Evolutionary conservation across 30 jellyfish, hydroid and myxozoan species (phyloP).

Genomic region (Phacellophora camtschatica): DNA sequence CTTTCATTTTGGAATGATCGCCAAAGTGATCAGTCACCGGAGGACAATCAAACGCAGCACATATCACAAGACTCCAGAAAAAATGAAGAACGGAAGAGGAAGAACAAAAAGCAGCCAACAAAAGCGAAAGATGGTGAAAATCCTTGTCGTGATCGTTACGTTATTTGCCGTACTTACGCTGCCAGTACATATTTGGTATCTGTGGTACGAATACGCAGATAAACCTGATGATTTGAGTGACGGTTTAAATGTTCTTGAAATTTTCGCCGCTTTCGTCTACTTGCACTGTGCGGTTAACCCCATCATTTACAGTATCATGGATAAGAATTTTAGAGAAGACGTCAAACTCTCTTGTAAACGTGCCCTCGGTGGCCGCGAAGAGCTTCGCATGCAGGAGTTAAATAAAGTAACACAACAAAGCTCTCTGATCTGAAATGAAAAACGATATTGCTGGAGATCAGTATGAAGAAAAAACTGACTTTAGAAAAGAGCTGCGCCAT

Average conservation of each 20-base stretch:
- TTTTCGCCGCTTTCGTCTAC: slow-evolving; percentile 73
- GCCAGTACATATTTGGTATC: slow-evolving; percentile 74
- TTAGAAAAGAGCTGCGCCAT: too few relatives aligned
- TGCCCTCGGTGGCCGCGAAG: slow-evolving; percentile 1
- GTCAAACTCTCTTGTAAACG: background rate
- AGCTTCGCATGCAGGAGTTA: slow-evolving; percentile 22
- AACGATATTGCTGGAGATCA: too few relatives aligned
- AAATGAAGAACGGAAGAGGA: background rate
- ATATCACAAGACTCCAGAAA: background rate
- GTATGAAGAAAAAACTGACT: too few relatives aligned
- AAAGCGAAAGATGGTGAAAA: slow-evolving; percentile 65
- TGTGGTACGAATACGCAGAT: slow-evolving; percentile 69
- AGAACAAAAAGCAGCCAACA: background rate
- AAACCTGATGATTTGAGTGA: slow-evolving; percentile 8
- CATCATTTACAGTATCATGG: slow-evolving; percentile 76
- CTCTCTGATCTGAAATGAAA: too few relatives aligned
- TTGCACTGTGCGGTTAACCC: slow-evolving; percentile 77
- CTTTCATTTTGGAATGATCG: slow-evolving; percentile 56
- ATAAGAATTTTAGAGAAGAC: slow-evolving; percentile 56
- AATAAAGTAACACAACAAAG: slow-evolving; percentile 54
- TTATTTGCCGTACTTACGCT: slow-evolving; percentile 71
- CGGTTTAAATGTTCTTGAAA: slow-evolving; percentile 39
- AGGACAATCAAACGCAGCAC: slow-evolving; percentile 48
- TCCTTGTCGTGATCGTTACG: slow-evolving; percentile 51
- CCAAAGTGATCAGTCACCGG: slow-evolving; percentile 49